Conservation (phyloP, 1,140 invertebrate species). For the Drosophila sulfurigaster region DNA sequence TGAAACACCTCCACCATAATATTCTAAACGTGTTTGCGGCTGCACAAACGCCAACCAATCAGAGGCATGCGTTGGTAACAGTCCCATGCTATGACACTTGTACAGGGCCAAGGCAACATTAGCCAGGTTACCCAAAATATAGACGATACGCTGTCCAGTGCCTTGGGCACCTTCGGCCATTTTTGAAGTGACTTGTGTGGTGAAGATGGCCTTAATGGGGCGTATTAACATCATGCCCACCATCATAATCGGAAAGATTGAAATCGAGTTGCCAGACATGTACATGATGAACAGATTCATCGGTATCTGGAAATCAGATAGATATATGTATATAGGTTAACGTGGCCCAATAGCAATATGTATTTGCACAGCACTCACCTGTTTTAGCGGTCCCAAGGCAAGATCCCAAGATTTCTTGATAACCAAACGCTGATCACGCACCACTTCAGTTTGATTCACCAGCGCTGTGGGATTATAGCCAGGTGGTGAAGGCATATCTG, state of each 20-base stretch:
- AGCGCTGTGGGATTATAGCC: constrained; percentile 91
- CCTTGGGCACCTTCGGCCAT: constrained; percentile 97
- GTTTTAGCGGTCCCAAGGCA: constrained; percentile 93
- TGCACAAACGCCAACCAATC: constrained; percentile 99
- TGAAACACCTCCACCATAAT: constrained; percentile 93
- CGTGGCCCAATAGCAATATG: neutral
- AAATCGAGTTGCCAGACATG: constrained; percentile 99
- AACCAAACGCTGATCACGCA: constrained; percentile 92
- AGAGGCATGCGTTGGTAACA: constrained; percentile 98
- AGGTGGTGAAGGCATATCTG: constrained; percentile 90
- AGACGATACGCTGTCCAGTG: constrained; percentile 96
- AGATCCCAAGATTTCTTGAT: constrained; percentile 99
- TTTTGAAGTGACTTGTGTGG: constrained; percentile 96
- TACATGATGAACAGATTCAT: constrained; percentile 99
- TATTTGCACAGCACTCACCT: constrained; percentile 32
- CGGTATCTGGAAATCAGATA: constrained; percentile 87
- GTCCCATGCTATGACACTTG: constrained; percentile 99
- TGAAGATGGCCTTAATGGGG: constrained; percentile 97
- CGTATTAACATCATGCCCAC: constrained; percentile 99
- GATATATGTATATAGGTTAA: constrained; percentile 12
- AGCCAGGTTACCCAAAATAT: constrained; percentile 97
- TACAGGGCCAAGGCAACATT: constrained; percentile 97
- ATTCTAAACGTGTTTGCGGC: constrained; percentile 94
- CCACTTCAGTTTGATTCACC: constrained; percentile 90
- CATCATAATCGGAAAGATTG: constrained; percentile 99